Evolutionary conservation across 2,888 invertebrate species (phyloP).

Genomic region (Cephus nigrinus): DNA sequence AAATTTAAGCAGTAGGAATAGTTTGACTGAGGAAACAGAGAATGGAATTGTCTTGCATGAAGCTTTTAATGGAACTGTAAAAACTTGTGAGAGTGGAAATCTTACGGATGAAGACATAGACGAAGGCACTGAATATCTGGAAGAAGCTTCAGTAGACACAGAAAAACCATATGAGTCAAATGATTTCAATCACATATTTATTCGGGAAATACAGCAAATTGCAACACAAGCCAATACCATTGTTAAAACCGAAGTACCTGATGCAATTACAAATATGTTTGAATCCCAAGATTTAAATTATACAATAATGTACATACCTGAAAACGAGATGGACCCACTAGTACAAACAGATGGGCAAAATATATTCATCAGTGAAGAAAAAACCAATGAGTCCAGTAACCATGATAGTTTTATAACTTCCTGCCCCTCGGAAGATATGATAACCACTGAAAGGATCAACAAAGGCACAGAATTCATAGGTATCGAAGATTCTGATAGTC

Average conservation of each 20-base stretch:
- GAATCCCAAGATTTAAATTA: conserved; percentile 35
- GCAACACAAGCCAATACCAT: not conserved
- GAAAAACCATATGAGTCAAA: not conserved
- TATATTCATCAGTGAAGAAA: not conserved
- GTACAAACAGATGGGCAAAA: not conserved
- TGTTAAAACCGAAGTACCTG: conserved; percentile 30
- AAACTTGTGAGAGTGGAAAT: not conserved
- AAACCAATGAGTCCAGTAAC: not conserved
- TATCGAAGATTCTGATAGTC: not conserved
- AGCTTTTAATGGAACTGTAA: not conserved
- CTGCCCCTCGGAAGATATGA: not conserved
- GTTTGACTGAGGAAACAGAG: not conserved
- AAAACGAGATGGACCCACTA: conserved; percentile 5
- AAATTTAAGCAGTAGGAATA: not conserved
- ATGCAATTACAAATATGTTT: conserved; percentile 35
- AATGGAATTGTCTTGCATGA: not conserved
- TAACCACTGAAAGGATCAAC: not conserved
- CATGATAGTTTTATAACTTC: not conserved
- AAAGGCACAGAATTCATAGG: not conserved
- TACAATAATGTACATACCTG: conserved; percentile 45
- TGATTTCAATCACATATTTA: not conserved
- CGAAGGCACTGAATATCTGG: not conserved
- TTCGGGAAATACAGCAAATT: not conserved
- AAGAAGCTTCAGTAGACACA: not conserved
- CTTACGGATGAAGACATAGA: not conserved